A percentile compares a stretch with the other conserved stretches of the same genome.
These are phyloP conservation scores for Bombycilla garrulus DNA, from an alignment of 2,113 vertebrate species.

Conservation along the genomic window DNA sequence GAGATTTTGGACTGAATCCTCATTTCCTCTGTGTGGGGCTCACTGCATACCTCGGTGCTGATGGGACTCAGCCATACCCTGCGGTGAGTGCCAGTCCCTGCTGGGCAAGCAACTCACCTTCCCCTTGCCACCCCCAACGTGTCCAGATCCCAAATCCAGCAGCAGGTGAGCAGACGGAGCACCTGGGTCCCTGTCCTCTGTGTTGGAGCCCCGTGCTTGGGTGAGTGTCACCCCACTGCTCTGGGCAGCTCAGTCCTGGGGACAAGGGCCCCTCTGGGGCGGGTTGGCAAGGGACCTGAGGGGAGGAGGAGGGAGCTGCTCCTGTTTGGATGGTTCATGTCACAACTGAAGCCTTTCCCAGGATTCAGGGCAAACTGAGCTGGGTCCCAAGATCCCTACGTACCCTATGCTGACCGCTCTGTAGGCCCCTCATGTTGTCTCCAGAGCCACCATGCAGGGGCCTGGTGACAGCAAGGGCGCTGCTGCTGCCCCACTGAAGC, in stretches of 20 bases:
- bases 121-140: fast-evolving
- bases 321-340: fast-evolving
- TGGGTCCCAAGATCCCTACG: neutral
- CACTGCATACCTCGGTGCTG: neutral
- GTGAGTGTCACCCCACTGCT: neutral
- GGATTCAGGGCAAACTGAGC: neutral
- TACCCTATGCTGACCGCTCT: fast-evolving
- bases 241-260: neutral
- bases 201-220: neutral
- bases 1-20: neutral
- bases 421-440: fast-evolving
- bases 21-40: constrained; percentile 10
- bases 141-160: neutral
- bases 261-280: neutral
- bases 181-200: fast-evolving
- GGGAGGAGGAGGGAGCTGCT: neutral
- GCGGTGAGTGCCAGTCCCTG: neutral
- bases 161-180: neutral
- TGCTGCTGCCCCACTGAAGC: neutral
- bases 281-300: neutral
- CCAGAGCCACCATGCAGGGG: neutral
- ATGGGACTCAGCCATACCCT: fast-evolving
- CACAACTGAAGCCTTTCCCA: neutral
- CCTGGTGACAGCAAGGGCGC: neutral
- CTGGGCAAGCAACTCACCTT: fast-evolving